Percentiles rank a stretch among this genome's conserved stretches.
Conservation (phyloP, 2,113 vertebrate species). For the Cyphomyrus discorhynchus region DNA sequence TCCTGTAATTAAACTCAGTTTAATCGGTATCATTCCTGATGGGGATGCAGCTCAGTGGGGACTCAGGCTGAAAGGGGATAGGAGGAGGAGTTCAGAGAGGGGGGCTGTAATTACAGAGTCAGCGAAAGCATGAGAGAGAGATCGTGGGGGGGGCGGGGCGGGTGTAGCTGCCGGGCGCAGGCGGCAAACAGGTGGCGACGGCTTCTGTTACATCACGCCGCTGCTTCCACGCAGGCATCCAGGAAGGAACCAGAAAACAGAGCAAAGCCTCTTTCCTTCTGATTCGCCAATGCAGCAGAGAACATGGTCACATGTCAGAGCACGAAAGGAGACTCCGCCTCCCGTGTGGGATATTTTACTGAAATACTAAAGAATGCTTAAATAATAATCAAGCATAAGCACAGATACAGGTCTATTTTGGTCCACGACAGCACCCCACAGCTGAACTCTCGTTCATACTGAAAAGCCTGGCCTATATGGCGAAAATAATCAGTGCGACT, state of each 20-base stretch:
- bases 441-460: not conserved
- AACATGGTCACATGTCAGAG: not conserved
- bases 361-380: not conserved
- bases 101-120: not conserved
- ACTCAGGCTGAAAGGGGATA: not conserved
- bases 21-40: not conserved
- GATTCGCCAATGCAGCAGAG: not conserved
- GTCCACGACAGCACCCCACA: not conserved
- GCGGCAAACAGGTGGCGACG: not conserved
- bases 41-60: not conserved
- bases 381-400: not conserved
- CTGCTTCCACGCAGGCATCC: not conserved
- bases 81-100: not conserved
- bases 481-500: not conserved
- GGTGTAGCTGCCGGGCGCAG: not conserved
- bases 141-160: not conserved
- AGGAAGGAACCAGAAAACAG: not conserved
- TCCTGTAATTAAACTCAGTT: slow-evolving; percentile 7
- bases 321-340: not conserved
- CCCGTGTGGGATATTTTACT: not conserved
- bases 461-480: not conserved
- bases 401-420: not conserved
- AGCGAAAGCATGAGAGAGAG: not conserved
- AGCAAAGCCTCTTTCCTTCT: not conserved
- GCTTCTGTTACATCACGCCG: not conserved